A percentile compares a stretch with the other conserved stretches of the same genome.
These are phyloP conservation scores for Amphiprion ocellaris DNA, from an alignment of 2,113 vertebrate species.

Conservation along the genomic window DNA sequence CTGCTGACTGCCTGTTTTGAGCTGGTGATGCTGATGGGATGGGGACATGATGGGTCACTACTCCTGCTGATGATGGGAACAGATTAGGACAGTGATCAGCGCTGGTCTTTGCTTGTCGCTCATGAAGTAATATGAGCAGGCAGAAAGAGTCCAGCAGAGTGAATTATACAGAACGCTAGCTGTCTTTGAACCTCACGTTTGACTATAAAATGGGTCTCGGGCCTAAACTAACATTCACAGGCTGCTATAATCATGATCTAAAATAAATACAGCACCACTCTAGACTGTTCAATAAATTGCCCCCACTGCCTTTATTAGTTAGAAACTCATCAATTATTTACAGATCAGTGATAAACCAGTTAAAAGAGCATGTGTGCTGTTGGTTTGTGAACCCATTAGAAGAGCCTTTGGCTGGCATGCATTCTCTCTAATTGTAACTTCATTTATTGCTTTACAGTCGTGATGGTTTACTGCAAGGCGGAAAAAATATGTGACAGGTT, in stretches of 20 bases:
- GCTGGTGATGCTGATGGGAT: slow-evolving; percentile 41
- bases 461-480: not conserved
- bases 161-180: not conserved
- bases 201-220: not conserved
- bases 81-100: slow-evolving; percentile 32
- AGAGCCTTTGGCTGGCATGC: not conserved
- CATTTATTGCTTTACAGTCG: not conserved
- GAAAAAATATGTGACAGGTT: not conserved
- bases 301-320: not conserved
- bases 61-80: slow-evolving; percentile 32
- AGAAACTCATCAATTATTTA: rapidly evolving
- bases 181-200: not conserved
- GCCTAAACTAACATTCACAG: not conserved
- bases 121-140: slow-evolving; percentile 9
- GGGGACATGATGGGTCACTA: slow-evolving; percentile 30
- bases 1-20: slow-evolving; percentile 14
- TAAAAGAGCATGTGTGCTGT: not conserved
- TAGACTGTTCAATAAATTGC: not conserved
- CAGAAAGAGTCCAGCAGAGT: not conserved
- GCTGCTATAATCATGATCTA: not conserved
- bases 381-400: not conserved
- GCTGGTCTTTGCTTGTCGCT: slow-evolving; percentile 40
- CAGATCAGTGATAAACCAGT: not conserved
- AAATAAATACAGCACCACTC: not conserved
- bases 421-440: not conserved